phyloP scores from a whole-genome alignment of 1,140 invertebrate species.

The Lineus longissimus region DNA sequence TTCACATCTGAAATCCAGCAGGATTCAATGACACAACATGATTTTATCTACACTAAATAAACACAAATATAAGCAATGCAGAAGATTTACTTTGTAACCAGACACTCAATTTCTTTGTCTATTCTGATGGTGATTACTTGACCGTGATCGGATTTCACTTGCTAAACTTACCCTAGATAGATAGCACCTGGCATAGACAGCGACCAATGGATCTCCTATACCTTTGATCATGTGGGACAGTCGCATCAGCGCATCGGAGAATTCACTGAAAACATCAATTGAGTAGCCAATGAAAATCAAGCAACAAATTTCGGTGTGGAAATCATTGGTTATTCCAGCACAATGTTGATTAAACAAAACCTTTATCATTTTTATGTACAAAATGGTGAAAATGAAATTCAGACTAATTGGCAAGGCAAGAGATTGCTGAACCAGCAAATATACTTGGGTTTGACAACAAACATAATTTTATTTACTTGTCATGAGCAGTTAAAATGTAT shows the following conservation, averaged over 20 bases:
- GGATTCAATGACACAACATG: no score
- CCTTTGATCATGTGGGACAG: constrained; percentile 83
- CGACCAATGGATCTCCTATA: constrained; percentile 89
- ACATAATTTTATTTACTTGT: no score
- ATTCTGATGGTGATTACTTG: no score
- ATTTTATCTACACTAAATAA: no score
- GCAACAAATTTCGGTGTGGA: no score
- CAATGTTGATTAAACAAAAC: neutral
- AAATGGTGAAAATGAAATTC: no score
- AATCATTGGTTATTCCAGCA: neutral
- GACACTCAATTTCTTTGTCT: neutral
- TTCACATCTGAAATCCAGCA: no score
- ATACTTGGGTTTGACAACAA: no score
- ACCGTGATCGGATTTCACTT: no score
- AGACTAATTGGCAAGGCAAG: no score
- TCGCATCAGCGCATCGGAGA: constrained; percentile 68
- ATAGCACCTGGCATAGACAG: constrained; percentile 85
- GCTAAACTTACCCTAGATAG: constrained; percentile 67
- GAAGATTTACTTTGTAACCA: neutral
- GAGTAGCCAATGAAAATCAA: constrained; percentile 20
- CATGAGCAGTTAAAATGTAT: neutral
- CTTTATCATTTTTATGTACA: neutral
- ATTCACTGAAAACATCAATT: constrained; percentile 60
- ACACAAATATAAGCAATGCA: no score
- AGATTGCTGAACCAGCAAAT: no score